phyloP scores from a whole-genome alignment of 2,113 vertebrate species.

The Apteryx mantelli region DNA sequence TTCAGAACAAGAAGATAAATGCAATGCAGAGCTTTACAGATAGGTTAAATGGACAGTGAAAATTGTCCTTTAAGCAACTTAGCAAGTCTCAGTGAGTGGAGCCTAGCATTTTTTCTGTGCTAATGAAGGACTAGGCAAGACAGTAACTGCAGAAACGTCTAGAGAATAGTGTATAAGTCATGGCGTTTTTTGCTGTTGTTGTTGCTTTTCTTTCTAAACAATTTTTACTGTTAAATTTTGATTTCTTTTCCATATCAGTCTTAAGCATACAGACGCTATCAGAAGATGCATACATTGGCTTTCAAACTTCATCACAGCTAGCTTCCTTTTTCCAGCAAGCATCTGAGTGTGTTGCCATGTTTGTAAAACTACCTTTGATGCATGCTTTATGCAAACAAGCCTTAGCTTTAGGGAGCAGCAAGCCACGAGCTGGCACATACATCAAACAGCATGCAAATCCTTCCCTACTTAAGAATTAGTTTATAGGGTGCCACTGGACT shows the following conservation, averaged over 20 bases:
- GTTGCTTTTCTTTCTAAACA: not conserved
- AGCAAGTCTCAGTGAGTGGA: constrained; percentile 29
- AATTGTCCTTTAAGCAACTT: constrained; percentile 35
- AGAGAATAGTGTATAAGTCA: not conserved
- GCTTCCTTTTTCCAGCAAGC: not conserved
- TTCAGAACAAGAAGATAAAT: constrained; percentile 27
- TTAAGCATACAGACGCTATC: not conserved
- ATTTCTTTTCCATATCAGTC: not conserved
- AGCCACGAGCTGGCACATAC: not conserved
- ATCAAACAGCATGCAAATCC: constrained; percentile 33
- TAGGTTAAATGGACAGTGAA: constrained; percentile 39
- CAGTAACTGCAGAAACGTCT: not conserved
- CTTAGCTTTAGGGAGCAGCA: constrained; percentile 46
- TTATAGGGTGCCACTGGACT: not conserved
- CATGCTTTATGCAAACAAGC: constrained; percentile 43
- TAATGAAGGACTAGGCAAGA: constrained; percentile 1
- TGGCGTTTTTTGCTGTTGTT: not conserved
- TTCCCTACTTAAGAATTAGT: not conserved
- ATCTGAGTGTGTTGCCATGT: not conserved
- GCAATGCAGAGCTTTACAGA: constrained; percentile 11
- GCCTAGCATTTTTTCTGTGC: not conserved
- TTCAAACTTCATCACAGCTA: not conserved
- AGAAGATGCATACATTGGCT: not conserved
- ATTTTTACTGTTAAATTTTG: not conserved
- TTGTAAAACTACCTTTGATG: not conserved